Conservation (phyloP, 2,888 invertebrate genomes). For the Thymelicus acteon region DNA sequence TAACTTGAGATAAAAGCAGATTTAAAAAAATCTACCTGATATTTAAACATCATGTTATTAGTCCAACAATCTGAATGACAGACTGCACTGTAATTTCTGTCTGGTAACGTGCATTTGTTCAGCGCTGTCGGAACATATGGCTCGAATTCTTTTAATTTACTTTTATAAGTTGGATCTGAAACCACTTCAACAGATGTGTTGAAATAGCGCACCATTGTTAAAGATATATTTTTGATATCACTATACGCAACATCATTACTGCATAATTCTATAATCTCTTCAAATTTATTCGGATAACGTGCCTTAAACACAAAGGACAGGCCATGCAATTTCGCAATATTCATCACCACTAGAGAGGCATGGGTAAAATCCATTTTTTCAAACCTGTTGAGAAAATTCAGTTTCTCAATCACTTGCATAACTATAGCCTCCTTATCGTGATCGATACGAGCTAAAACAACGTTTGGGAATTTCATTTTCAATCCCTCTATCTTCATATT, state of each 20-base stretch:
- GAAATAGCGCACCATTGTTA: constrained; percentile 59
- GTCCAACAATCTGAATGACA: constrained; percentile 75
- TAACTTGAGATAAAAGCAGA: no score
- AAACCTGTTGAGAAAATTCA: constrained; percentile 55
- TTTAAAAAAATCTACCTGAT: constrained; percentile 53
- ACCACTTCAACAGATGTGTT: constrained; percentile 62
- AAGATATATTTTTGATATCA: constrained; percentile 55
- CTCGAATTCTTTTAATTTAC: constrained; percentile 54
- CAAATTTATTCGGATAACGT: constrained; percentile 54
- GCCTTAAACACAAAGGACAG: constrained; percentile 61
- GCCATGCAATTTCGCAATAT: constrained; percentile 69
- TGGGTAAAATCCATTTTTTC: constrained; percentile 56
- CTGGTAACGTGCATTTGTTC: constrained; percentile 57
- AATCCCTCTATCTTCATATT: constrained; percentile 63
- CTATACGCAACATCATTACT: constrained; percentile 63
- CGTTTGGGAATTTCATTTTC: constrained; percentile 67
- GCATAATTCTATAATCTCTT: constrained; percentile 54
- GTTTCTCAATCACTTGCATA: constrained; percentile 46
- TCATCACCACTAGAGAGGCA: constrained; percentile 59
- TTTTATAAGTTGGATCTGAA: constrained; percentile 51
- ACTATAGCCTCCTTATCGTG: constrained; percentile 61
- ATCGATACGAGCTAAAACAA: constrained; percentile 57
- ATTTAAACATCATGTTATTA: constrained; percentile 65
- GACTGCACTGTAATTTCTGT: constrained; percentile 54
- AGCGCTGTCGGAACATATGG: constrained; percentile 57